These are phyloP conservation scores for Scolopax bukidnonensis DNA, from an alignment of 2,797 vertebrate species.

Conservation along the genomic window DNA sequence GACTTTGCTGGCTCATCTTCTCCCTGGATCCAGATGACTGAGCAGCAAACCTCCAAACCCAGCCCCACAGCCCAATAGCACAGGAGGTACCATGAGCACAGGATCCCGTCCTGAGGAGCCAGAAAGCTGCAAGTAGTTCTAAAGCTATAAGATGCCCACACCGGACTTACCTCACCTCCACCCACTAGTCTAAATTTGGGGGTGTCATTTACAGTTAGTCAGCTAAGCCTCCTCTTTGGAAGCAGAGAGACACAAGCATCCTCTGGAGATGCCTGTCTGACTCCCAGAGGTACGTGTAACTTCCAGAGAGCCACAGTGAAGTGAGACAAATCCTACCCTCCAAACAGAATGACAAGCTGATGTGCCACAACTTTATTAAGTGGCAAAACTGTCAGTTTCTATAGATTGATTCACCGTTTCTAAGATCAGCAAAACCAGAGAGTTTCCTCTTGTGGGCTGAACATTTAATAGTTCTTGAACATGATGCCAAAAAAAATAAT, in stretches of 20 bases:
- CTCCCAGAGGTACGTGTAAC: neutral
- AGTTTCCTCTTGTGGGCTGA: neutral
- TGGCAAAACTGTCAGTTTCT: neutral
- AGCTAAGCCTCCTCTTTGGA: neutral
- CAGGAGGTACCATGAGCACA: fast-evolving
- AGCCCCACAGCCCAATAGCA: neutral
- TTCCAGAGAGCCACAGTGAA: neutral
- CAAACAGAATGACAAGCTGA: neutral
- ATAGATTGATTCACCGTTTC: neutral
- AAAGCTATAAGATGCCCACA: neutral
- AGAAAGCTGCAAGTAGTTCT: neutral
- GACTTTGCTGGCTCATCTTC: neutral
- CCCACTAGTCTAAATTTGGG: neutral
- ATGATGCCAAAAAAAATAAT: fast-evolving
- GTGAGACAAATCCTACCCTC: neutral
- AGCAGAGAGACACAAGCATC: neutral
- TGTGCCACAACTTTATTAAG: fast-evolving
- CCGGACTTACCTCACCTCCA: neutral
- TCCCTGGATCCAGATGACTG: neutral
- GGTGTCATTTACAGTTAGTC: neutral
- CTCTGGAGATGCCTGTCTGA: neutral
- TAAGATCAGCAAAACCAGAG: neutral
- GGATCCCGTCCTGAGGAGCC: neutral
- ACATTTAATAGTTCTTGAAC: neutral
- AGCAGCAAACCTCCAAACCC: neutral